phyloP scores from a whole-genome alignment of 2,888 invertebrate species.

The Uropetala carovei region DNA sequence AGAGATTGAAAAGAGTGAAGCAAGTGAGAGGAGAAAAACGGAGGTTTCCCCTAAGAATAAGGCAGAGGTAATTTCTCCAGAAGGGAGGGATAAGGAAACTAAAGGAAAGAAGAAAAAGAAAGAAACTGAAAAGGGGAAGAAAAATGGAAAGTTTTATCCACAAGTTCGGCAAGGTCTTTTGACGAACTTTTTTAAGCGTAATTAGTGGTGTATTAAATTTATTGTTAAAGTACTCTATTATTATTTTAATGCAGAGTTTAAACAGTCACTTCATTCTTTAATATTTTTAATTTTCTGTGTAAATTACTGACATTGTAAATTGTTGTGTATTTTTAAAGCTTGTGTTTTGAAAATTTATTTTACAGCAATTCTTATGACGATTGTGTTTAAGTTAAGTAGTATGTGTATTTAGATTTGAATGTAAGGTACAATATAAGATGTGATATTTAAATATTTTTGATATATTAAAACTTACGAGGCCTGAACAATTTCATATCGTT shows the following conservation, averaged over 20 bases:
- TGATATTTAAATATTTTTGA: too few species aligned
- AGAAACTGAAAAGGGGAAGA: constrained; percentile 34
- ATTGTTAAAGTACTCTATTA: background rate
- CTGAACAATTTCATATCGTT: too few species aligned
- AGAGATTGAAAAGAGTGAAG: background rate
- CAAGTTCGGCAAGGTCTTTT: constrained; percentile 25
- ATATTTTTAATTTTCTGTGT: too few species aligned
- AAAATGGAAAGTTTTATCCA: background rate
- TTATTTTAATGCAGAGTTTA: background rate
- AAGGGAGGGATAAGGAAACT: background rate
- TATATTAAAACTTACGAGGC: too few species aligned
- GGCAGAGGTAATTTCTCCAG: background rate
- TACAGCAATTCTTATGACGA: too few species aligned
- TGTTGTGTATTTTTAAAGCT: too few species aligned
- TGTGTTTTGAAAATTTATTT: too few species aligned
- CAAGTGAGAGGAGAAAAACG: background rate
- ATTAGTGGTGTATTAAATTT: background rate
- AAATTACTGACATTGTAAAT: too few species aligned
- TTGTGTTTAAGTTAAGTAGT: too few species aligned
- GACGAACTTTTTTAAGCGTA: constrained; percentile 43
- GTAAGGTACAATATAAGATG: too few species aligned
- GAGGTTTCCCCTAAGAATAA: background rate
- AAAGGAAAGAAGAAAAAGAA: constrained; percentile 23
- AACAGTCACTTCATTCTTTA: too few species aligned
- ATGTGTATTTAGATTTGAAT: too few species aligned